Evolutionary conservation across 1,140 invertebrate genomes (phyloP), one percentile per base, ranked within the genome.

Genomic region (Frieseomelitta varia): DNA sequence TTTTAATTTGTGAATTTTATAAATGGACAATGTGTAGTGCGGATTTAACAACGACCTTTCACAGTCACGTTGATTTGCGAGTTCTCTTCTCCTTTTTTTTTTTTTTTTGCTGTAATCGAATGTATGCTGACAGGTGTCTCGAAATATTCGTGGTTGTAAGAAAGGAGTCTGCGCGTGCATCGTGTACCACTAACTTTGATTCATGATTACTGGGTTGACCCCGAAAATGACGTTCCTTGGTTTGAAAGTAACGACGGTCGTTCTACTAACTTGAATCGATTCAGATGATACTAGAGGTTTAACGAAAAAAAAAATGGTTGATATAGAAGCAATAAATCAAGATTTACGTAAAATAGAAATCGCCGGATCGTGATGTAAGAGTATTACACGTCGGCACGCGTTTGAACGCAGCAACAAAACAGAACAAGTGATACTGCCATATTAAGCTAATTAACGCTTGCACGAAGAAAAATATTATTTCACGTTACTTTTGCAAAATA

Each of bases 121-220:
- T 4, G n/a, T 14, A 30, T 30, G 8, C 17, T 21, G 58, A 78
- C 61, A 65, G 39, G 51, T 78, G 61, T 67, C 30, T 34, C 14
- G 15, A 63, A 30, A 65, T 4, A 81, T 53, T 63, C 15, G 17
- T 24, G 53, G 4, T 21, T 27, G 19, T 1, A 27, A 84, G 19
- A 71, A 71, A 63, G 71, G 58, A 85, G 71, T 85, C 79, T 85
- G 65, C 58, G 73, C 69, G 87, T 73, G 67, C 63, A 47, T 24
- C 53, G 69, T 73, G 77, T 89, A 94, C 90, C 90, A 92, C 91
- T 92, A 91, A 92, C 90, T 87, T 88, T 92, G 82, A 86, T 90
- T 86, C 84, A 78, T 15, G 51, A 87, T 85, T 61, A 88, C 75
- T 84, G 79, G 78, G 82, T 81, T 78, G 77, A 88, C 86, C 73